phyloP scores from a whole-genome alignment of 1,140 invertebrate species.

The Tetragnatha versicolor region DNA sequence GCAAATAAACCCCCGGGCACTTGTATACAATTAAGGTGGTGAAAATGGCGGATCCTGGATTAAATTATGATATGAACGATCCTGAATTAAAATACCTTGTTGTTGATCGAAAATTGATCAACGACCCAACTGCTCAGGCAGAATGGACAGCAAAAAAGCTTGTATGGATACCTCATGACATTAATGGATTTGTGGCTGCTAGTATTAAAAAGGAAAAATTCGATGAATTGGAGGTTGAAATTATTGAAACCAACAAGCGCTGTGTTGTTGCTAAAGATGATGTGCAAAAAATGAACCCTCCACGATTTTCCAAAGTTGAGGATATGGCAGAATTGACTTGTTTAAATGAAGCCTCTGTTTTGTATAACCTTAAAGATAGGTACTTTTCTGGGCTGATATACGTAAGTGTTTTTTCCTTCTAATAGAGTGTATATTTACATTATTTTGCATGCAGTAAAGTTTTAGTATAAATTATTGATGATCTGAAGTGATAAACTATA shows the following conservation, averaged over 20 bases:
- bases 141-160: conserved; percentile 99
- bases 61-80: conserved; percentile 52
- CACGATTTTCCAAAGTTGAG: conserved; percentile 99
- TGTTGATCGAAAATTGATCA: conserved; percentile 91
- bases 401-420: conserved; percentile 76
- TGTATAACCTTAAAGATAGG: conserved; percentile 99
- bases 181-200: conserved; percentile 93
- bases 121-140: conserved; percentile 95
- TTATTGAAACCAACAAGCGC: conserved; percentile 93
- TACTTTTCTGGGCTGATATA: conserved; percentile 99
- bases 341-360: conserved; percentile 98
- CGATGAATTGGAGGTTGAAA: conserved; percentile 96
- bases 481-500: no score
- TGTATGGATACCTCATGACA: conserved; percentile 99
- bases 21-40: not conserved
- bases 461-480: no score
- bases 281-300: conserved; percentile 99
- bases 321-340: conserved; percentile 99
- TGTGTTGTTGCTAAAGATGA: conserved; percentile 90
- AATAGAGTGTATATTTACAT: not conserved
- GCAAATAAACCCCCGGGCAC: not conserved
- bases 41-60: conserved; percentile 50
- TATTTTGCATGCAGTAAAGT: no score
- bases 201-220: conserved; percentile 92
- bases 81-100: conserved; percentile 81